Evolutionary conservation across 2,797 vertebrate species (phyloP).

Genomic region (Sternotherus odoratus): DNA sequence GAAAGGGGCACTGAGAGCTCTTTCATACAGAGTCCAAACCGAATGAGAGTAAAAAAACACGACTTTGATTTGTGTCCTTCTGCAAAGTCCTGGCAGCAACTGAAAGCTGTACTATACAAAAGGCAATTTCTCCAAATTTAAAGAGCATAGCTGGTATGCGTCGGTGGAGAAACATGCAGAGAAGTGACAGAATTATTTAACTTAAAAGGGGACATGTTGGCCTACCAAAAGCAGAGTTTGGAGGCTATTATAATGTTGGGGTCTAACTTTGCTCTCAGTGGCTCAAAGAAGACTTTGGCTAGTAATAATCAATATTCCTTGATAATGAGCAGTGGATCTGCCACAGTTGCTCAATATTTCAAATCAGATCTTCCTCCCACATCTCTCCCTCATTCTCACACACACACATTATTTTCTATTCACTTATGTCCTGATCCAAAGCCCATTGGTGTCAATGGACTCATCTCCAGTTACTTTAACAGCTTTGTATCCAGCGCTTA

Average conservation of each 20-base stretch:
- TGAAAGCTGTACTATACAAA: not conserved
- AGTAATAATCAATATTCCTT: not conserved
- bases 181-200: not conserved
- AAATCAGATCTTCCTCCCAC: not conserved
- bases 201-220: not conserved
- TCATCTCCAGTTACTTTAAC: not conserved
- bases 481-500: not conserved
- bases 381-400: not conserved
- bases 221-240: not conserved
- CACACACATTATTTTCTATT: not conserved
- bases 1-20: not conserved
- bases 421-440: accelerated
- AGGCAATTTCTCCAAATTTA: not conserved
- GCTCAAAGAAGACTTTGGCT: not conserved
- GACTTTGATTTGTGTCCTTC: not conserved
- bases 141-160: not conserved
- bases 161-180: not conserved
- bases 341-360: not conserved
- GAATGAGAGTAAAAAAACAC: not conserved
- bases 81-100: not conserved
- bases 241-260: not conserved
- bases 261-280: accelerated
- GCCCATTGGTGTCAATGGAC: not conserved
- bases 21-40: not conserved
- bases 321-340: not conserved